phyloP scores from a whole-genome alignment of 2,888 invertebrate species.

The Nomada flava region DNA sequence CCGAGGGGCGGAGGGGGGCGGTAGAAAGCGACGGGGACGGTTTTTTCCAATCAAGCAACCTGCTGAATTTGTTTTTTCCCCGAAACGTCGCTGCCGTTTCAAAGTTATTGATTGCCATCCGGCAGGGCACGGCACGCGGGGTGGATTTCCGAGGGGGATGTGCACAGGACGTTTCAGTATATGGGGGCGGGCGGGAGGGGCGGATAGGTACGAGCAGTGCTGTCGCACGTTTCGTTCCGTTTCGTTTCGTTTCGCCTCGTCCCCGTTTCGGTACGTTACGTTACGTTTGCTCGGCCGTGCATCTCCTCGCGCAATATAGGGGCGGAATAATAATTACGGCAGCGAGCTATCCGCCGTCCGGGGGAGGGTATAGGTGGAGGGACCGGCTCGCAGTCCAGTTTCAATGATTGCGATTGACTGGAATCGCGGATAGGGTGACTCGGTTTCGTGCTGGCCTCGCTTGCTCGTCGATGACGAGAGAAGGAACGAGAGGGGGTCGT shows the following conservation, averaged over 20 bases:
- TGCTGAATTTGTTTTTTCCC: slow-evolving; percentile 79
- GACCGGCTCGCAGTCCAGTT: slow-evolving; percentile 55
- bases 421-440: slow-evolving; percentile 39
- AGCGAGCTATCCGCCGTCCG: slow-evolving; percentile 39
- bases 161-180: slow-evolving; percentile 67
- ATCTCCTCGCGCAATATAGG: slow-evolving; percentile 78
- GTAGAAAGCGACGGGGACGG: slow-evolving; percentile 46
- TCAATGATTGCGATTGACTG: slow-evolving; percentile 69
- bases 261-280: slow-evolving; percentile 82
- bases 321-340: slow-evolving; percentile 74
- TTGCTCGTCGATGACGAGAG: slow-evolving; percentile 33
- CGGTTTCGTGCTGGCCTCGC: background rate
- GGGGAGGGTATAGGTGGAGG: slow-evolving; percentile 34
- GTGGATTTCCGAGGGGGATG: slow-evolving; percentile 57
- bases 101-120: slow-evolving; percentile 80
- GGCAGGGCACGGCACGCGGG: slow-evolving; percentile 46
- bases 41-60: slow-evolving; percentile 78
- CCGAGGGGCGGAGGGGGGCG: background rate
- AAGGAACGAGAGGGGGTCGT: background rate
- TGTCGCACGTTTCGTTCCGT: slow-evolving; percentile 75
- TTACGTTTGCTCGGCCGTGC: slow-evolving; percentile 81
- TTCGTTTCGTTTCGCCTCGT: slow-evolving; percentile 82
- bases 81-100: slow-evolving; percentile 77
- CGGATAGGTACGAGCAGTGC: slow-evolving; percentile 68
- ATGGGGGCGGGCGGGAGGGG: slow-evolving; percentile 52